A percentile compares a stretch with the other conserved stretches of the same genome.
These are phyloP conservation scores for Procambarus virginalis DNA, from an alignment of 1,140 invertebrate genomes.

Conservation along the genomic window DNA sequence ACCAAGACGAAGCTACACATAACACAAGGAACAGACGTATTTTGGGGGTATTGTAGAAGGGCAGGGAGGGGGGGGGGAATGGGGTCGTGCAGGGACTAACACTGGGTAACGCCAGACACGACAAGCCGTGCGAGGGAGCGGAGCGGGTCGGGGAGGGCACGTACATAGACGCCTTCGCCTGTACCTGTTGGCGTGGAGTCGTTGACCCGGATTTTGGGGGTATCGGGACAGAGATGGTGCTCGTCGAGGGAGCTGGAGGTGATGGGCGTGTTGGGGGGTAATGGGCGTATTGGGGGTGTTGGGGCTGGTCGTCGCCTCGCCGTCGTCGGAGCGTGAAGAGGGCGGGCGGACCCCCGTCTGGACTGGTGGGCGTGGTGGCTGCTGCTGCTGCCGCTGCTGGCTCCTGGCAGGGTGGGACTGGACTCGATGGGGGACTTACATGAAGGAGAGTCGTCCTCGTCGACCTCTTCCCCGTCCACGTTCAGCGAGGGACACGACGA, in stretches of 20 bases:
- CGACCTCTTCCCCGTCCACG: constrained; percentile 70
- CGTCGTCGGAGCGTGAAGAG: constrained; percentile 65
- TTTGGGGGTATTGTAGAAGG: too few relatives aligned
- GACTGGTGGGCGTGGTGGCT: constrained; percentile 10
- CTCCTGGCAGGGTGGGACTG: constrained; percentile 18
- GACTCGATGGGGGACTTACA: constrained; percentile 60
- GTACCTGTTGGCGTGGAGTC: constrained; percentile 70
- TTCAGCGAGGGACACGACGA: constrained; percentile 84
- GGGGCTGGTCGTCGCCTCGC: constrained; percentile 52
- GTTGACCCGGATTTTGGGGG: constrained; percentile 69
- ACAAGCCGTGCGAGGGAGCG: neutral
- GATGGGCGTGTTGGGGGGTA: constrained; percentile 66
- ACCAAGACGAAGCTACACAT: too few relatives aligned
- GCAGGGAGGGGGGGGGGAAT: neutral
- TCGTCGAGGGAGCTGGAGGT: constrained; percentile 69
- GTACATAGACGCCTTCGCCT: neutral
- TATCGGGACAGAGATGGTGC: constrained; percentile 69
- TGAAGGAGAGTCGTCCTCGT: constrained; percentile 65
- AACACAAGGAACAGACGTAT: too few relatives aligned
- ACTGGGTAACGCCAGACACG: neutral
- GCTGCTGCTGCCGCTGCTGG: constrained; percentile 33
- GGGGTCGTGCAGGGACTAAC: neutral
- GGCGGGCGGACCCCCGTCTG: constrained; percentile 55
- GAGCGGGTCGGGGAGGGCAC: neutral
- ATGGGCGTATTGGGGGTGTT: constrained; percentile 68